These are phyloP conservation scores for Sebastes vulpes DNA, from an alignment of 2,797 vertebrate genomes.

Conservation along the genomic window DNA sequence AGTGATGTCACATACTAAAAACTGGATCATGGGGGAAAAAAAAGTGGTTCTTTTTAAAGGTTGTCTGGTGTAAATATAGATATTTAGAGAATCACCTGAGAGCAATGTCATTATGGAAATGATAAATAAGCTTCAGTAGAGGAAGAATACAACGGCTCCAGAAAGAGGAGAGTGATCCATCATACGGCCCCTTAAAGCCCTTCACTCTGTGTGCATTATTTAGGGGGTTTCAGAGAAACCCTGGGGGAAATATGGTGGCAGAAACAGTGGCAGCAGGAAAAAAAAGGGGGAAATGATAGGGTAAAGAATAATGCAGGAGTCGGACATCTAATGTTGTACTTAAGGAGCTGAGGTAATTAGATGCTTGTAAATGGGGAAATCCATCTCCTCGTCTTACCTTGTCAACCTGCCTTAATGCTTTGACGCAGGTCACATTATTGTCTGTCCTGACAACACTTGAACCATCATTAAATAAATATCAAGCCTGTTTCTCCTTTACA, in stretches of 20 bases:
- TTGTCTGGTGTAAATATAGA: conserved; percentile 73
- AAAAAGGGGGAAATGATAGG: conserved; percentile 19
- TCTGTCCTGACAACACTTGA: conserved; percentile 46
- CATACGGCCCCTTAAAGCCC: conserved; percentile 68
- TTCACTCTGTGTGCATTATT: conserved; percentile 79
- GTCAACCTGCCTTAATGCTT: conserved; percentile 44
- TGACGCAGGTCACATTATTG: conserved; percentile 51
- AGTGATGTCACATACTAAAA: conserved; percentile 53
- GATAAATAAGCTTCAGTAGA: conserved; percentile 68
- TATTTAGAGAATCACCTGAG: conserved; percentile 74
- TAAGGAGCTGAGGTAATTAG: conserved; percentile 66
- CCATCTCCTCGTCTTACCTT: conserved; percentile 68
- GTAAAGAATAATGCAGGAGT: conserved; percentile 56
- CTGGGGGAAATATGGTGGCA: conserved; percentile 69
- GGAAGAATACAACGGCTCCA: conserved; percentile 60
- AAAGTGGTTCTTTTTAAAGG: conserved; percentile 35
- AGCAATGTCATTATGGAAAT: conserved; percentile 68
- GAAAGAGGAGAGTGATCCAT: conserved; percentile 72
- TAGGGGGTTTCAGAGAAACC: conserved; percentile 72
- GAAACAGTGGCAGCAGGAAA: conserved; percentile 46
- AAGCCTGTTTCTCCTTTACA: conserved; percentile 51
- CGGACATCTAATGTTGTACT: conserved; percentile 48
- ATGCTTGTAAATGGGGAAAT: conserved; percentile 69
- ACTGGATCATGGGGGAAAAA: conserved; percentile 56
- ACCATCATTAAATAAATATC: conserved; percentile 72